Evolutionary conservation across 2,888 invertebrate species (phyloP).

Genomic region (Chouioia cunea): DNA sequence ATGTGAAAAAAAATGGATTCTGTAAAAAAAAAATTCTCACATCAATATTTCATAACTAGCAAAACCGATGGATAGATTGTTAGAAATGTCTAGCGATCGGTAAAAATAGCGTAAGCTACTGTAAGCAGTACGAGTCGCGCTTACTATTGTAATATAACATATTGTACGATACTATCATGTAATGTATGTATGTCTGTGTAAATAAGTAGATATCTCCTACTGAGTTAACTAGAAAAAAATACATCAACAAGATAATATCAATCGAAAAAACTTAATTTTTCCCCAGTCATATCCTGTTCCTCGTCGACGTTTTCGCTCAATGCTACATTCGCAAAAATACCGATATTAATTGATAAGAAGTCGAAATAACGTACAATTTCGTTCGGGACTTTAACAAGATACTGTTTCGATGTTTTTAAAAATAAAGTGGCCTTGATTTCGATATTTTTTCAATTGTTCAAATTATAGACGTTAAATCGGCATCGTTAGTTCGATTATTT

Average conservation of each 20-base stretch:
- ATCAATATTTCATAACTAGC: constrained; percentile 29
- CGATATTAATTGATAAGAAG: too few species aligned
- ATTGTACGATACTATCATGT: constrained; percentile 45
- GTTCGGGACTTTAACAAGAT: too few species aligned
- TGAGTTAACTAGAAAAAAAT: constrained; percentile 37
- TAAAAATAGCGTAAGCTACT: constrained; percentile 13
- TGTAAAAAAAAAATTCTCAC: too few species aligned
- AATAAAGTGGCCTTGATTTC: too few species aligned
- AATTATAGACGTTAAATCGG: too few species aligned
- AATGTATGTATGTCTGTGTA: constrained; percentile 58
- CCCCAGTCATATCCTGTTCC: background rate
- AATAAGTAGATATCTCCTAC: constrained; percentile 56
- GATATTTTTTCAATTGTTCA: too few species aligned
- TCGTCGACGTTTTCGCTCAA: too few species aligned
- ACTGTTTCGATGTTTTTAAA: too few species aligned
- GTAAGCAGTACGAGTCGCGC: constrained; percentile 9
- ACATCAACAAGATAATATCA: constrained; percentile 42
- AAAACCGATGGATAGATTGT: constrained; percentile 29
- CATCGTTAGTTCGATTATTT: too few species aligned
- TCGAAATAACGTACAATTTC: too few species aligned
- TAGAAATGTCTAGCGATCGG: constrained; percentile 20
- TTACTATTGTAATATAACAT: constrained; percentile 46
- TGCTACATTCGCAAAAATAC: too few species aligned
- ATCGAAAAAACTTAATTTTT: constrained; percentile 22
- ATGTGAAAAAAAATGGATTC: too few species aligned